Percentiles rank a stretch among this genome's conserved stretches.
Evolutionary conservation across 2,888 invertebrate genomes (phyloP).

Genomic region (Lepidonotus clava): DNA sequence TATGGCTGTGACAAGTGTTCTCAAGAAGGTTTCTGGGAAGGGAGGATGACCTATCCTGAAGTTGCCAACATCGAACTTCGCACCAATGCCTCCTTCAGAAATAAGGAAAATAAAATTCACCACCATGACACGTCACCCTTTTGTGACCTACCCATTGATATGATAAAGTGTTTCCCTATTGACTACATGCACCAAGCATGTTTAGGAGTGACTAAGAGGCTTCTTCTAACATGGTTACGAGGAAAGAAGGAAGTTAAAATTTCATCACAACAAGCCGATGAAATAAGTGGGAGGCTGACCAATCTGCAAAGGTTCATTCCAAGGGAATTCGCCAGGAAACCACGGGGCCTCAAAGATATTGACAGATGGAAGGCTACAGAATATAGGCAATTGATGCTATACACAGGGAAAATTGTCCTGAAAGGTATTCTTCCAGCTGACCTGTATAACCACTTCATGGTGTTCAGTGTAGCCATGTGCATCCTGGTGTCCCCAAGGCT

Average conservation of each 20-base stretch:
- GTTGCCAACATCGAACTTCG: background rate
- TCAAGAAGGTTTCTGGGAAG: background rate
- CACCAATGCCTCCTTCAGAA: background rate
- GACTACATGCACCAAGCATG: constrained; percentile 76
- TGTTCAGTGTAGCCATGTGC: constrained; percentile 65
- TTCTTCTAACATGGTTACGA: constrained; percentile 64
- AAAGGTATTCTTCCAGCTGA: constrained; percentile 57
- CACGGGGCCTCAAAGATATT: constrained; percentile 64
- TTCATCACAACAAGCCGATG: background rate
- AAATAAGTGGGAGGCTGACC: constrained; percentile 53
- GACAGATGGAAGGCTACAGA: constrained; percentile 72
- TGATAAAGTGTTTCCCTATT: constrained; percentile 55
- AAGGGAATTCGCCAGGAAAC: constrained; percentile 67
- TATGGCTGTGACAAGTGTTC: background rate
- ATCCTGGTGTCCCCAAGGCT: constrained; percentile 61
- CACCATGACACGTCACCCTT: background rate
- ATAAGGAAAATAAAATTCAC: background rate
- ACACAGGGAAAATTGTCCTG: constrained; percentile 68
- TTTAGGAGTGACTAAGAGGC: constrained; percentile 68
- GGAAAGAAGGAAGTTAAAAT: constrained; percentile 63
- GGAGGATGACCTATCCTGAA: background rate
- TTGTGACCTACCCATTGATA: background rate
- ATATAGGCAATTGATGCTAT: constrained; percentile 69
- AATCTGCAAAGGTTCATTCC: constrained; percentile 60
- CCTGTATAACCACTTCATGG: constrained; percentile 66